phyloP scores from a whole-genome alignment of 2,888 invertebrate genomes.

The Cheiracanthium punctorium region DNA sequence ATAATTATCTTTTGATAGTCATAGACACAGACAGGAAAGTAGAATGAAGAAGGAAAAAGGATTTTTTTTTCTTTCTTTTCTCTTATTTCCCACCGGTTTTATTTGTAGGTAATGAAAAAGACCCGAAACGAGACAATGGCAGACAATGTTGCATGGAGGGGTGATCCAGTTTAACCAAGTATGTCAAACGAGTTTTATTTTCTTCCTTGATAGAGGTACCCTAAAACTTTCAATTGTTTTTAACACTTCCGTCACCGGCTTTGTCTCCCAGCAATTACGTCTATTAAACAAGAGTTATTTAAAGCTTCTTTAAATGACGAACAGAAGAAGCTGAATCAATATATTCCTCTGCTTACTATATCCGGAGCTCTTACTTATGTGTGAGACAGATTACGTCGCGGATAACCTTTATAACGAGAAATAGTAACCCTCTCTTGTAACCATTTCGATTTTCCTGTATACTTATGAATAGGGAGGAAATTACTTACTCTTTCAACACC shows the following conservation, averaged over 20 bases:
- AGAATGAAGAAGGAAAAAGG: background rate
- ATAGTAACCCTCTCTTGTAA: no score
- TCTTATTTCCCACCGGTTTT: background rate
- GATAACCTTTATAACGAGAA: no score
- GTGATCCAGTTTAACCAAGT: conserved; percentile 1
- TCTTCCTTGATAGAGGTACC: background rate
- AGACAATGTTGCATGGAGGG: background rate
- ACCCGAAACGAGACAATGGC: background rate
- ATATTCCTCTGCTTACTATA: no score
- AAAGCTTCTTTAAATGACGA: no score
- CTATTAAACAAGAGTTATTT: no score
- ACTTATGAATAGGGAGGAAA: no score
- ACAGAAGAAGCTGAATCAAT: no score
- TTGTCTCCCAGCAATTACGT: no score
- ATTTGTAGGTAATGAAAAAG: background rate
- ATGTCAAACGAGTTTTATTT: background rate
- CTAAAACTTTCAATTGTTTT: background rate
- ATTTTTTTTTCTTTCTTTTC: background rate
- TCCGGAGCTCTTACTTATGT: no score
- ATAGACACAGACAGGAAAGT: background rate
- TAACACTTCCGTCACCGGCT: background rate
- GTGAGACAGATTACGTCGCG: no score
- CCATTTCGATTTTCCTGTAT: no score
- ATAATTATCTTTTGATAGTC: background rate
- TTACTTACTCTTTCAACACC: no score